Evolutionary conservation across 2,797 vertebrate species (phyloP).

Genomic region (Peromyscus nudipes): DNA sequence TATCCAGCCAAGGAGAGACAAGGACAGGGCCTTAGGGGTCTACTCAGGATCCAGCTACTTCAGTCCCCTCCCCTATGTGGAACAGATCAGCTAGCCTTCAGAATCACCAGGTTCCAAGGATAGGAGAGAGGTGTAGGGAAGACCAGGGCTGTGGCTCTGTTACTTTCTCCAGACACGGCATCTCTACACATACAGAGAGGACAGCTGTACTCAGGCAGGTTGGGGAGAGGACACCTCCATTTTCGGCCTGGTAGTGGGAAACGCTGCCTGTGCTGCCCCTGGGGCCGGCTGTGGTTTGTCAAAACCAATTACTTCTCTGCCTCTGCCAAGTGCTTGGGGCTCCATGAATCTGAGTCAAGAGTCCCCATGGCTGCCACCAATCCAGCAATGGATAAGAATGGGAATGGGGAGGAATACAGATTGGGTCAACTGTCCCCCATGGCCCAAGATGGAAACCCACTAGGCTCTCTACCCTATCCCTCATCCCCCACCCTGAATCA

Average conservation of each 20-base stretch:
- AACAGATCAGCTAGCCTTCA: neutral
- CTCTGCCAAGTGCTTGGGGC: constrained; percentile 86
- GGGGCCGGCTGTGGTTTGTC: constrained; percentile 88
- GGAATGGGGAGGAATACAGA: constrained; percentile 12
- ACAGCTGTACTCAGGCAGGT: constrained; percentile 63
- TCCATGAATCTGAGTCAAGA: constrained; percentile 78
- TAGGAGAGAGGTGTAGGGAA: neutral
- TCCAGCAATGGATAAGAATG: neutral
- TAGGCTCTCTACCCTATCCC: neutral
- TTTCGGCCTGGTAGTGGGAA: constrained; percentile 85
- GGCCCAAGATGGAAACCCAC: constrained; percentile 29
- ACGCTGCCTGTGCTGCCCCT: constrained; percentile 83
- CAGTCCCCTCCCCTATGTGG: neutral
- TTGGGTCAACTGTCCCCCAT: constrained; percentile 36
- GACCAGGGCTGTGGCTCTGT: neutral
- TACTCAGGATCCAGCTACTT: neutral
- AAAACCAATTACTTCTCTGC: constrained; percentile 90
- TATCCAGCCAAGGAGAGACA: neutral
- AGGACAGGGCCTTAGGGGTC: neutral
- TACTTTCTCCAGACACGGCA: constrained; percentile 60
- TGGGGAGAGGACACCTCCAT: constrained; percentile 52
- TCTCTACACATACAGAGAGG: constrained; percentile 49
- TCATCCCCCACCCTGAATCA: neutral
- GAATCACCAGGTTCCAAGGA: neutral
- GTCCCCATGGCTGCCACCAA: constrained; percentile 62